Evolutionary conservation across 2,888 invertebrate genomes (phyloP).

Genomic region (Caenorhabditis virilis): DNA sequence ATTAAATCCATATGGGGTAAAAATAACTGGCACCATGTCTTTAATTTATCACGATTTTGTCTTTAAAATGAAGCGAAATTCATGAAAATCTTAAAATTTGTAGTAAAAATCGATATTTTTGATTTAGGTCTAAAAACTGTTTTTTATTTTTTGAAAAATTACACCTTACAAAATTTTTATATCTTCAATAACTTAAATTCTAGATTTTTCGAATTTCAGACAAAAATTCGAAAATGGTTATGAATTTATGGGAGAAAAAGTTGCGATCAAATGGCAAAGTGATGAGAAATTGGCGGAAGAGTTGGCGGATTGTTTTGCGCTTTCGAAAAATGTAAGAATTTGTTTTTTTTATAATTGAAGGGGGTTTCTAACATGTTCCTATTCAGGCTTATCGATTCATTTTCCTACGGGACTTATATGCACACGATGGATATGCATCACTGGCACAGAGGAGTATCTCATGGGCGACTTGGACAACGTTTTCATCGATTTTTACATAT

Average conservation of each 20-base stretch:
- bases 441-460: slow-evolving; percentile 57
- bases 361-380: too few species aligned
- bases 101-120: too few species aligned
- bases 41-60: too few species aligned
- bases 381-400: slow-evolving; percentile 59
- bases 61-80: too few species aligned
- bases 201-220: slow-evolving; percentile 28
- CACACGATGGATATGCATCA: slow-evolving; percentile 60
- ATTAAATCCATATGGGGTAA: too few species aligned
- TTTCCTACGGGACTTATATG: slow-evolving; percentile 58
- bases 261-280: slow-evolving; percentile 57
- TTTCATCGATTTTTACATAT: slow-evolving; percentile 60
- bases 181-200: too few species aligned
- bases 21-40: too few species aligned
- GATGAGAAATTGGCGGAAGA: slow-evolving; percentile 45
- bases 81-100: too few species aligned
- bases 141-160: too few species aligned
- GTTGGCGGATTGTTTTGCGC: slow-evolving; percentile 56
- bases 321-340: slow-evolving; percentile 52
- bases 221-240: slow-evolving; percentile 28
- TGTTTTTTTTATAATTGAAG: too few species aligned
- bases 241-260: slow-evolving; percentile 50
- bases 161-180: too few species aligned
- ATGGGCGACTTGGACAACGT: slow-evolving; percentile 62
- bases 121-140: too few species aligned